Evolutionary conservation across 2,888 invertebrate species (phyloP), one percentile per base, ranked within the genome.

Genomic region (Leptogaster cylindrica): DNA sequence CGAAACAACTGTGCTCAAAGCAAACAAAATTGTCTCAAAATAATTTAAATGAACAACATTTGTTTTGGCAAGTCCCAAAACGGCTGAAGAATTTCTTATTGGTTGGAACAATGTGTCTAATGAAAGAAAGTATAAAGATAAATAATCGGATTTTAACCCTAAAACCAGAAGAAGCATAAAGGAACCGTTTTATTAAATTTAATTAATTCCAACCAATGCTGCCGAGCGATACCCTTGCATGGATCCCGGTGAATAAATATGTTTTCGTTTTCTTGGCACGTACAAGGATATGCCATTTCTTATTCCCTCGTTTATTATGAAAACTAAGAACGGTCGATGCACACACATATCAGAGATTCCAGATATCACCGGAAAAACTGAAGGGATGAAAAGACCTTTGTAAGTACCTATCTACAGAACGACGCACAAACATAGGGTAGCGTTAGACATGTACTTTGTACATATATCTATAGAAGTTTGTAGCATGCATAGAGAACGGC

Each of bases 241-340:
- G 44, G 31, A 65, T 67, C 58, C 61, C 66, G 67, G 68, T 70
- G 67, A 70, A 55, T 66, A 66, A 70, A 70, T 70, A 68, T 70
- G 68, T 68, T 70, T 70, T 68, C 64, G 70, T 70, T 70, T 70
- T 70, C 70, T 68, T 70, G 70, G 70, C 70, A 70, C 70, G 70
- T 70, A 70, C 70, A 70, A 70, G 69, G 69, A 69, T 69, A 69
- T 69, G 64, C 69, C 67, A 70, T 70, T 70, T 70, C 70, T 70
- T 66, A 63, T 68, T 66, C 70, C 68, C 70, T 66, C 64, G 61
- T 68, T 66, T 68, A 66, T 68, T 68, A 66, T 66, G 66, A 66
- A 69, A 65, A 58, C 65, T 67, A 58, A 41, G 50, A 61, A 55
- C 50, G 52, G 18, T 66, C 23, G 36, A 33, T 31, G 41, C 36